Evolutionary conservation across 35 echinoderm and acorn worm species (phyloP).

Genomic region (Acanthaster planci): DNA sequence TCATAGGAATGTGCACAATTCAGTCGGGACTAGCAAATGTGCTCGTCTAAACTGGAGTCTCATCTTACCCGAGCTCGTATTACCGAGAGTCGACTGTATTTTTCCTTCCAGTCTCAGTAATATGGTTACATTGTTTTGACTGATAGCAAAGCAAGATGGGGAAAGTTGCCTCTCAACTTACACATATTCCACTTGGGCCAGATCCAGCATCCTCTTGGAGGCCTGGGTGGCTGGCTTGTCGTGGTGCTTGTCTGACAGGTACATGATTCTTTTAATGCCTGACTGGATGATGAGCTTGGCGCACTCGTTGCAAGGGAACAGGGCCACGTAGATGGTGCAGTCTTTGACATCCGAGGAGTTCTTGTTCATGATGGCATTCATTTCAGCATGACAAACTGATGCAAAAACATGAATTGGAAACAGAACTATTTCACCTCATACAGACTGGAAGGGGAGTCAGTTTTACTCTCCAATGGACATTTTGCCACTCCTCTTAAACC

Average conservation of each 20-base stretch:
- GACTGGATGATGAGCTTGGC: slow-evolving; percentile 96
- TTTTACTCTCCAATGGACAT: too few relatives aligned
- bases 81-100: too few relatives aligned
- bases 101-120: too few relatives aligned
- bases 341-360: slow-evolving; percentile 84
- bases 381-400: slow-evolving; percentile 86
- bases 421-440: too few relatives aligned
- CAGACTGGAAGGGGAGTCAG: too few relatives aligned
- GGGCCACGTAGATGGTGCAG: slow-evolving; percentile 87
- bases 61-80: too few relatives aligned
- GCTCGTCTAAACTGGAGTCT: too few relatives aligned
- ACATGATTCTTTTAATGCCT: slow-evolving; percentile 75
- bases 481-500: too few relatives aligned
- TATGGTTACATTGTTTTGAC: too few relatives aligned
- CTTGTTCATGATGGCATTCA: slow-evolving; percentile 95
- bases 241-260: slow-evolving; percentile 82
- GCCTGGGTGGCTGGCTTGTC: slow-evolving; percentile 74
- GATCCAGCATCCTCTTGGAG: slow-evolving; percentile 69
- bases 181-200: slow-evolving; percentile 71
- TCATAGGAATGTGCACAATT: too few relatives aligned
- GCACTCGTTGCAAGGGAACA: slow-evolving; percentile 98
- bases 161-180: background rate
- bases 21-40: too few relatives aligned
- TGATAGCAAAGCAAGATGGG: too few relatives aligned
- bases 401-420: background rate